These are phyloP conservation scores for Anguilla pacifica DNA, from an alignment of 2,797 vertebrate genomes.

Conservation along the genomic window DNA sequence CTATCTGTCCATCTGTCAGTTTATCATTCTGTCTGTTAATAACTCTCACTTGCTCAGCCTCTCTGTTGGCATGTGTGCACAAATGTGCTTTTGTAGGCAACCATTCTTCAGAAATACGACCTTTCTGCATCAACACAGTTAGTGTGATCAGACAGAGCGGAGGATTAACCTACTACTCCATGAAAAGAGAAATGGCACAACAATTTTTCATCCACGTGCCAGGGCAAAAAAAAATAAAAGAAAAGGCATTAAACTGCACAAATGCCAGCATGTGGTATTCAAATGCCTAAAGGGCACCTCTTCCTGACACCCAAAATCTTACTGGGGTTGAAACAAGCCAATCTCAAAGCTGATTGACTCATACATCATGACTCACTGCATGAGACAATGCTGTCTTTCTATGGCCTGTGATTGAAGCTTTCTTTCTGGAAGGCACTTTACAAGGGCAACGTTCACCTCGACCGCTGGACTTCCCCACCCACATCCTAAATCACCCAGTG, in stretches of 20 bases:
- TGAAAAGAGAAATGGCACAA: not conserved
- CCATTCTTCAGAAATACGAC: not conserved
- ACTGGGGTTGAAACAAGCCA: not conserved
- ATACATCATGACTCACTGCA: not conserved
- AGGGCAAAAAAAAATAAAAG: not conserved
- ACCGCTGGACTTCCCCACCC: not conserved
- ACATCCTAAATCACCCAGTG: not conserved
- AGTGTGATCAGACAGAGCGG: not conserved
- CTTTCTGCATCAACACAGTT: not conserved
- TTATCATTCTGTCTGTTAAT: not conserved
- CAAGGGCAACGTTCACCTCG: not conserved
- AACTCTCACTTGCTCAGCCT: not conserved
- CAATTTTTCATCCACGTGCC: not conserved
- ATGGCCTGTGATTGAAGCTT: not conserved
- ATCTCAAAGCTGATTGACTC: not conserved
- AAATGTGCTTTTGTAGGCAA: not conserved
- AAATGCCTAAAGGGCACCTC: not conserved
- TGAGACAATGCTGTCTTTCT: not conserved
- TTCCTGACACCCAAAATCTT: not conserved
- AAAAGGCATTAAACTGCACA: not conserved
- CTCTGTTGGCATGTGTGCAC: not conserved
- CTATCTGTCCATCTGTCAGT: not conserved
- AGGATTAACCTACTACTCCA: not conserved
- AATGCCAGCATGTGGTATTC: not conserved
- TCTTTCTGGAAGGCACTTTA: not conserved